phyloP scores from a whole-genome alignment of 2,888 invertebrate species.

The Boloria euphrosyne region DNA sequence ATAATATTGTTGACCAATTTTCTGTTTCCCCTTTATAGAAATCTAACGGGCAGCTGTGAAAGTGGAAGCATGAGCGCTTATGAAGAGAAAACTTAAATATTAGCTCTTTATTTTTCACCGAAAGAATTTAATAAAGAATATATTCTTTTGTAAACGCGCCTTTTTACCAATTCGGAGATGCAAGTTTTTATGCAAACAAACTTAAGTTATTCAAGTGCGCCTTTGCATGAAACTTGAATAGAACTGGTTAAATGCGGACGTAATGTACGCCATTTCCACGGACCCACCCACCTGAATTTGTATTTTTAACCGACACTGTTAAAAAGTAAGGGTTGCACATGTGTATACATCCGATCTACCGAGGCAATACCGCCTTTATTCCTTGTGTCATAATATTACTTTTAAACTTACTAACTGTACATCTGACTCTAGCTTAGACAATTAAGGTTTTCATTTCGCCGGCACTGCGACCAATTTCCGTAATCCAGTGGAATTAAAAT shows the following conservation, averaged over 20 bases:
- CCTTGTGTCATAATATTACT: constrained; percentile 25
- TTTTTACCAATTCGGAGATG: constrained; percentile 71
- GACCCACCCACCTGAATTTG: constrained; percentile 43
- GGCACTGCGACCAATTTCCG: constrained; percentile 46
- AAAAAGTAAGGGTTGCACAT: constrained; percentile 40
- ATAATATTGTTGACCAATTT: no score
- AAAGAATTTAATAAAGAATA: constrained; percentile 11
- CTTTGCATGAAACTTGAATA: constrained; percentile 74
- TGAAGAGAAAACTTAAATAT: not conserved
- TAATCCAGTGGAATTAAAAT: constrained; percentile 45
- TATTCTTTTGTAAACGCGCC: constrained; percentile 39
- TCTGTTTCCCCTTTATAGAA: not conserved
- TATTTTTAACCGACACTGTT: constrained; percentile 45
- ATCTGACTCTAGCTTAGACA: constrained; percentile 40
- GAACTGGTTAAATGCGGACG: constrained; percentile 66
- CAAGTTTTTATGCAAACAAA: constrained; percentile 79
- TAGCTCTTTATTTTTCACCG: not conserved
- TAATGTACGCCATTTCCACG: constrained; percentile 45
- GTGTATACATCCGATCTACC: constrained; percentile 22
- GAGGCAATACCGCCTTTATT: constrained; percentile 25
- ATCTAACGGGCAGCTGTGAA: not conserved
- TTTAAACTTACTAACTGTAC: constrained; percentile 16
- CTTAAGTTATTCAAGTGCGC: constrained; percentile 77
- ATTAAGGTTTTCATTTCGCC: constrained; percentile 49
- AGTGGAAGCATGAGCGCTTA: not conserved